Evolutionary conservation across 2,888 invertebrate species (phyloP), one percentile per base, ranked within the genome.

Genomic region (Glaucopsyche alexis): DNA sequence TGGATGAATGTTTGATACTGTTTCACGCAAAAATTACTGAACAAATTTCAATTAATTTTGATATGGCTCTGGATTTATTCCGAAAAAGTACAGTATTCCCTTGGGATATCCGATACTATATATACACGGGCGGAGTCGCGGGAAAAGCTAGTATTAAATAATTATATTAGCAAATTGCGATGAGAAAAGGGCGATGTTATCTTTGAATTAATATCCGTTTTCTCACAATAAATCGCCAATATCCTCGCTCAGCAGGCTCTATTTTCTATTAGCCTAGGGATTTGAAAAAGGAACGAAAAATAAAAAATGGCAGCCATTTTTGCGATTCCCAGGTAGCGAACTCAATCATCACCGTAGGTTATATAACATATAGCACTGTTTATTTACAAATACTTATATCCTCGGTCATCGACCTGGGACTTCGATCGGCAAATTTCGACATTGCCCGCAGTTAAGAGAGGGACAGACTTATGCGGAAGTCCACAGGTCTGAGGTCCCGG

Each of bases 341-440:
- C 29, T 66, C 60, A 13, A 55, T 66, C 29, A 71, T 50, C 11
- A 29, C 40, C 47, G 86, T 87, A 88, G 86, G 82, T 89, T 87
- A 88, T 81, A 80, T 77, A 60, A 16, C 60, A 76, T 80, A 79
- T 82, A 84, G 81, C 87, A 87, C 85, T 91, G 90, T 92, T 92
- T 92, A 92, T 92, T 92, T 92, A 92, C 90, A 85, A 91, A 91
- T 90, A 90, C 88, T 87, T 88, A 86, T 89, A 84, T 86, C 81
- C 83, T 81, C 84, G 93, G 88, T 88, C 90, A 80, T 82, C 85
- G 90, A 93, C 87, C 92, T 84, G 80, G 81, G 82, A 82, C 84
- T 78, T 83, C 81, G 84, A 76, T 91, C 93, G 93, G 84, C 79
- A 81, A 90, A 88, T 85, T 93, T 93, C 92, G 92, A 89, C 86